Percentiles rank a stretch among this genome's conserved stretches.
Conservation (phyloP, 2,797 vertebrate species). For the Chrysocyon brachyurus region DNA sequence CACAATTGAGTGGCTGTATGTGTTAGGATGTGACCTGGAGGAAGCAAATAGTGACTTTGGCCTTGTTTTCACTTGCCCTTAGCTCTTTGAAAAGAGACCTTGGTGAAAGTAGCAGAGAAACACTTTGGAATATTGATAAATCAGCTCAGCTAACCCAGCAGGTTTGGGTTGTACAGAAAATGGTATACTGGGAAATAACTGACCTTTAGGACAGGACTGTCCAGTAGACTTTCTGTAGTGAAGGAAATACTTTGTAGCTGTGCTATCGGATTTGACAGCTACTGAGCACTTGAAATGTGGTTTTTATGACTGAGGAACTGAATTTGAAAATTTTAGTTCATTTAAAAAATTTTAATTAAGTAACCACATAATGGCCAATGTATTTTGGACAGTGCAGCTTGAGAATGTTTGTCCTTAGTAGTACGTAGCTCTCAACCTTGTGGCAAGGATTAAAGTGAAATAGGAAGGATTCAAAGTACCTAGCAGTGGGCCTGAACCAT, state of each 20-base stretch:
- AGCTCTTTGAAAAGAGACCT: neutral
- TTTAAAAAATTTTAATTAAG: neutral
- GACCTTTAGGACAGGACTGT: neutral
- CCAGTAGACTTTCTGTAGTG: neutral
- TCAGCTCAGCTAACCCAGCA: slow-evolving; percentile 4
- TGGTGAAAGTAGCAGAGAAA: neutral
- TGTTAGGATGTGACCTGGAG: neutral
- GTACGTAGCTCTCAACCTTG: neutral
- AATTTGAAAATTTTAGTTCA: neutral
- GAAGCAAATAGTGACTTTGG: neutral
- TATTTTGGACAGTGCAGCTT: neutral
- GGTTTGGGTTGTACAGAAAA: neutral
- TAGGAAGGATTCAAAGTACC: neutral
- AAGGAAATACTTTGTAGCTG: neutral
- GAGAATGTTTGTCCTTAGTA: neutral
- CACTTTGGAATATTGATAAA: neutral
- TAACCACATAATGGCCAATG: neutral
- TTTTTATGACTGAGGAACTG: neutral
- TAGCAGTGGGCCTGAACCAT: neutral
- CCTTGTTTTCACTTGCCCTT: neutral
- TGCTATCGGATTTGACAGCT: neutral
- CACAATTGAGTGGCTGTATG: neutral
- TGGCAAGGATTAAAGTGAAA: neutral
- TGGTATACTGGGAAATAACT: neutral
- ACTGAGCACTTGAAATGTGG: neutral